Evolutionary conservation across 2,113 vertebrate genomes (phyloP).

Genomic region (Eolophus roseicapilla): DNA sequence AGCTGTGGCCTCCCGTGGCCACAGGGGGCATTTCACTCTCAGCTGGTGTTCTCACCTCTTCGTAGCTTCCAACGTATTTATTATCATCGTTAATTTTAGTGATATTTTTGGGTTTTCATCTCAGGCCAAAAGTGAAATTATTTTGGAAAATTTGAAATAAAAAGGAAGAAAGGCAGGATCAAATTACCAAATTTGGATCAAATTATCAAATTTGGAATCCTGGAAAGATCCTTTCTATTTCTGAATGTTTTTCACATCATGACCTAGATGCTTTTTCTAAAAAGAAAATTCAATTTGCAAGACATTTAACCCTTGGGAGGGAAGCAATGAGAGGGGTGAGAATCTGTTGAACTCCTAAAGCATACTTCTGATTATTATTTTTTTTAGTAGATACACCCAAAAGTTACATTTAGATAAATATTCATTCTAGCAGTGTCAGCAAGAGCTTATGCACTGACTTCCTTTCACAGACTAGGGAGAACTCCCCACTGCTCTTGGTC

Average conservation of each 20-base stretch:
- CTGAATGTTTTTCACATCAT: background rate
- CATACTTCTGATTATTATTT: background rate
- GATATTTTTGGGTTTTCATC: background rate
- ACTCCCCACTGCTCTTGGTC: background rate
- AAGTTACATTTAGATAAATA: background rate
- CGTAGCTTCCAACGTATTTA: background rate
- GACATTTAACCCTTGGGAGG: background rate
- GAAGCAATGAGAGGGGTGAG: background rate
- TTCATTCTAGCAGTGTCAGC: background rate
- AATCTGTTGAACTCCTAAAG: background rate
- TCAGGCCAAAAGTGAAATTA: background rate
- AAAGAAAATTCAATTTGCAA: background rate
- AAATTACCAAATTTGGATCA: background rate
- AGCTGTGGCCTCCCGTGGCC: background rate
- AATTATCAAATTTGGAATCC: background rate
- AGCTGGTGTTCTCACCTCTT: background rate
- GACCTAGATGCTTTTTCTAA: background rate
- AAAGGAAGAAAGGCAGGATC: background rate
- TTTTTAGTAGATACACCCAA: background rate
- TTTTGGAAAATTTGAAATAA: background rate
- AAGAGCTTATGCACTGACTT: background rate
- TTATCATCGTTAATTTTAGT: background rate
- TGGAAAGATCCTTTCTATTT: constrained; percentile 12
- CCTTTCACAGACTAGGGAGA: background rate
- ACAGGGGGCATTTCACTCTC: background rate